phyloP scores from a whole-genome alignment of 2,888 invertebrate genomes.

The Phanerotoma sp. region DNA sequence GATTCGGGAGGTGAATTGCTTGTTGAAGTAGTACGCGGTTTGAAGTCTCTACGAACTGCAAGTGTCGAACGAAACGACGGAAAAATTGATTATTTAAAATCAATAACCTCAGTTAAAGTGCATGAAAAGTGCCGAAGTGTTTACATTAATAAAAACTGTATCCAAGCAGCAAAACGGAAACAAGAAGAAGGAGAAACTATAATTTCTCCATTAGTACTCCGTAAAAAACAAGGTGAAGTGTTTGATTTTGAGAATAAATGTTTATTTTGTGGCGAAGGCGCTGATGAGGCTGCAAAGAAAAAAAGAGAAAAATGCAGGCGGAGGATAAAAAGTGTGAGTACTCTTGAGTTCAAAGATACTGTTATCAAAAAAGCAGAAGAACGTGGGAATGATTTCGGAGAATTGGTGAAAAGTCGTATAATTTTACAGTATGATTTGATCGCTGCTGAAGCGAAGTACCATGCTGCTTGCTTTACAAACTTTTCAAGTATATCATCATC shows the following conservation, averaged over 20 bases:
- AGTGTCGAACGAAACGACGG: conserved; percentile 35
- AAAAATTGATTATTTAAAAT: conserved; percentile 31
- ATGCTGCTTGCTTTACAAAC: conserved; percentile 47
- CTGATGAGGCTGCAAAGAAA: conserved; percentile 38
- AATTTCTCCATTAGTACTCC: conserved; percentile 22
- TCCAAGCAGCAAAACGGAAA: conserved; percentile 28
- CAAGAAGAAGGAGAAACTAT: conserved; percentile 26
- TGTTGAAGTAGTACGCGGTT: conserved; percentile 33
- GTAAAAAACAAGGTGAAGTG: conserved; percentile 29
- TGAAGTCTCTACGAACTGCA: conserved; percentile 31
- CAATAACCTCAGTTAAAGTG: conserved; percentile 32
- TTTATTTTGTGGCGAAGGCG: conserved; percentile 50
- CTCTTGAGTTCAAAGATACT: conserved; percentile 48
- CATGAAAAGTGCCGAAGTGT: conserved; percentile 29
- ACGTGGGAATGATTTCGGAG: conserved; percentile 41
- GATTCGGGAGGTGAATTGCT: conserved; percentile 29
- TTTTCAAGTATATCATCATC: conserved; percentile 45
- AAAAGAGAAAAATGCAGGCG: conserved; percentile 40
- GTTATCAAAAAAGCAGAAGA: conserved; percentile 49
- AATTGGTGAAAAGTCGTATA: conserved; percentile 44
- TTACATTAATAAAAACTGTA: conserved; percentile 29
- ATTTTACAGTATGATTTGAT: conserved; percentile 40
- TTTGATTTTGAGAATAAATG: conserved; percentile 44
- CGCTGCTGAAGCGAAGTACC: conserved; percentile 42
- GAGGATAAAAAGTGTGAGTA: conserved; percentile 44